These are phyloP conservation scores for Drosophila pseudotakahashii DNA, from an alignment of 2,888 invertebrate genomes.

Conservation along the genomic window DNA sequence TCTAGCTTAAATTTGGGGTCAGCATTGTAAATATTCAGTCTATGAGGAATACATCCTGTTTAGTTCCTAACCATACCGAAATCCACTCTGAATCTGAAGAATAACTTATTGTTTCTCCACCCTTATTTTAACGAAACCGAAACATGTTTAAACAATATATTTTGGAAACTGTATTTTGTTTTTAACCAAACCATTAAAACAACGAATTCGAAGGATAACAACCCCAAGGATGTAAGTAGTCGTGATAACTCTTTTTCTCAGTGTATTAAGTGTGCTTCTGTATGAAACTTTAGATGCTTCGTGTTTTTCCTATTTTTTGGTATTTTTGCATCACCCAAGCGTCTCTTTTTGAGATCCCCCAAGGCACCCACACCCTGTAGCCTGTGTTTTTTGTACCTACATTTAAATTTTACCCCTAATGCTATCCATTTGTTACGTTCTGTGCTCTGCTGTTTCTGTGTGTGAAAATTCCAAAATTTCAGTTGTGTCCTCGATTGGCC, in stretches of 20 bases:
- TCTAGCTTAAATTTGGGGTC: constrained; percentile 21
- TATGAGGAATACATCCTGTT: constrained; percentile 20
- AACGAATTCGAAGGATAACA: constrained; percentile 77
- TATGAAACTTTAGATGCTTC: constrained; percentile 19
- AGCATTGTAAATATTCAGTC: constrained; percentile 31
- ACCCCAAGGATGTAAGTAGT: constrained; percentile 84
- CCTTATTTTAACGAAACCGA: constrained; percentile 34
- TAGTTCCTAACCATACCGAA: constrained; percentile 21
- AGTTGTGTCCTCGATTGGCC: constrained; percentile 40
- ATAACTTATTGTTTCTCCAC: constrained; percentile 24
- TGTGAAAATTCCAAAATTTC: constrained; percentile 64
- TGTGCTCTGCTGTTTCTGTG: constrained; percentile 44
- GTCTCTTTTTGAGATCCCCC: constrained; percentile 22
- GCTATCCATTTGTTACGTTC: constrained; percentile 21
- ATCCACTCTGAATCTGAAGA: constrained; percentile 20
- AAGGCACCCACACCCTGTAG: constrained; percentile 28
- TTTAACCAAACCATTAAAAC: constrained; percentile 60
- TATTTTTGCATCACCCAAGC: constrained; percentile 42
- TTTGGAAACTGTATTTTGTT: constrained; percentile 65
- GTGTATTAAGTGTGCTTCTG: constrained; percentile 43
- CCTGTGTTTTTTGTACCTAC: constrained; percentile 19
- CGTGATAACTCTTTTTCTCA: constrained; percentile 41
- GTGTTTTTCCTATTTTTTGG: constrained; percentile 15
- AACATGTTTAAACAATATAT: constrained; percentile 52
- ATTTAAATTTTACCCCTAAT: constrained; percentile 2